These are phyloP conservation scores for Electrophaes corylata DNA, from an alignment of 2,888 invertebrate species.

Conservation along the genomic window DNA sequence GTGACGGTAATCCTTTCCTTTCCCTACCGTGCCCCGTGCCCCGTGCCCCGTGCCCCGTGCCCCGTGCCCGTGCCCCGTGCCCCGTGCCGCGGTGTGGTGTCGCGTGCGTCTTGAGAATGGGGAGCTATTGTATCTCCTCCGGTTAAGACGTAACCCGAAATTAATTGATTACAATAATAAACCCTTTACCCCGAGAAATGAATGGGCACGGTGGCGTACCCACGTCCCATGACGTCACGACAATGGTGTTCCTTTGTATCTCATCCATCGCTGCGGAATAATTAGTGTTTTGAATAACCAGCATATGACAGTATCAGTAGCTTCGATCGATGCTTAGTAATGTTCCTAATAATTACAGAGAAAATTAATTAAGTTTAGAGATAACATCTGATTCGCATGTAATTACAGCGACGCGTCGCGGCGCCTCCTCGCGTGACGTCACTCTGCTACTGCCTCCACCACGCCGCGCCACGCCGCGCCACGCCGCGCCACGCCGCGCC, in stretches of 20 bases:
- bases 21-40: no score
- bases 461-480: no score
- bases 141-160: not conserved
- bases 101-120: slow-evolving; percentile 20
- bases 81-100: no score
- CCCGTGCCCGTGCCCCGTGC: no score
- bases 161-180: slow-evolving; percentile 2
- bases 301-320: slow-evolving; percentile 20
- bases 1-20: slow-evolving; percentile 12
- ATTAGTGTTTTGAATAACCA: slow-evolving; percentile 14
- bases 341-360: slow-evolving; percentile 31
- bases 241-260: not conserved
- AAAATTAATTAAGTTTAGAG: slow-evolving; percentile 30
- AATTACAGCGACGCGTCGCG: slow-evolving; percentile 4
- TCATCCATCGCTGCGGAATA: not conserved
- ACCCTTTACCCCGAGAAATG: slow-evolving; percentile 16
- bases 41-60: no score
- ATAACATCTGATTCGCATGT: slow-evolving; percentile 38
- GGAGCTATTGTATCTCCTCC: slow-evolving; percentile 22
- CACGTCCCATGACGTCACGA: no score
- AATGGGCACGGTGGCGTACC: slow-evolving; percentile 6
- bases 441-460: no score
- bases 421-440: not conserved
- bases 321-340: slow-evolving; percentile 19
- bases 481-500: no score